Percentiles rank a stretch among this genome's conserved stretches.
Evolutionary conservation across 2,888 invertebrate genomes (phyloP).

Genomic region (Lycia hirtaria): DNA sequence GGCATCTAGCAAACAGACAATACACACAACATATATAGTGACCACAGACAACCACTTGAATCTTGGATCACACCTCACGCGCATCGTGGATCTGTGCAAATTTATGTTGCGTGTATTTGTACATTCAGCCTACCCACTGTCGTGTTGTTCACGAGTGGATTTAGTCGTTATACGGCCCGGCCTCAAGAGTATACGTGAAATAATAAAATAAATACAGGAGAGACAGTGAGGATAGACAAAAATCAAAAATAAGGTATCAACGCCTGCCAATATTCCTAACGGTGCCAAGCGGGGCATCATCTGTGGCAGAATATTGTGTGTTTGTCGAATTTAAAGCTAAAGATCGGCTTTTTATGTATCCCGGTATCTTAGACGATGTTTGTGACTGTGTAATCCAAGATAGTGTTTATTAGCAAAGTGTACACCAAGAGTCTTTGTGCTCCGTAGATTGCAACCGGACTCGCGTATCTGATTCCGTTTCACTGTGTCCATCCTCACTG

Average conservation of each 20-base stretch:
- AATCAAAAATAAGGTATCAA: conserved; percentile 66
- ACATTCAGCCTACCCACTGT: conserved; percentile 74
- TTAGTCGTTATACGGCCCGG: conserved; percentile 33
- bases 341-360: conserved; percentile 32
- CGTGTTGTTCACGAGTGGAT: conserved; percentile 52
- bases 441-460: conserved; percentile 86
- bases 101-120: conserved; percentile 84
- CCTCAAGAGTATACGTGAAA: conserved; percentile 33
- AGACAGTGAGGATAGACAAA: conserved; percentile 79
- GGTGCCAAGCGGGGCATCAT: conserved; percentile 19
- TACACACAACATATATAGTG: conserved; percentile 89
- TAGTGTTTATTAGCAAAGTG: conserved; percentile 81
- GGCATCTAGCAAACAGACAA: conserved; percentile 98
- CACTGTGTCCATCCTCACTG: conserved; percentile 41
- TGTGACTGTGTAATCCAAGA: conserved; percentile 86
- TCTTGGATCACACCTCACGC: conserved; percentile 85
- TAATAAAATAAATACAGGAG: conserved; percentile 74
- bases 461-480: conserved; percentile 70
- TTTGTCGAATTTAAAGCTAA: conserved; percentile 37
- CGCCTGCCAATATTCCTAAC: conserved; percentile 32
- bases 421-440: conserved; percentile 85
- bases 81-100: conserved; percentile 72
- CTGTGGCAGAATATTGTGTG: conserved; percentile 45
- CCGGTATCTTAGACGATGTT: conserved; percentile 64
- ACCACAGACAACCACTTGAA: conserved; percentile 84